phyloP scores from a whole-genome alignment of 2,888 invertebrate genomes.

The Sinelater perroti region DNA sequence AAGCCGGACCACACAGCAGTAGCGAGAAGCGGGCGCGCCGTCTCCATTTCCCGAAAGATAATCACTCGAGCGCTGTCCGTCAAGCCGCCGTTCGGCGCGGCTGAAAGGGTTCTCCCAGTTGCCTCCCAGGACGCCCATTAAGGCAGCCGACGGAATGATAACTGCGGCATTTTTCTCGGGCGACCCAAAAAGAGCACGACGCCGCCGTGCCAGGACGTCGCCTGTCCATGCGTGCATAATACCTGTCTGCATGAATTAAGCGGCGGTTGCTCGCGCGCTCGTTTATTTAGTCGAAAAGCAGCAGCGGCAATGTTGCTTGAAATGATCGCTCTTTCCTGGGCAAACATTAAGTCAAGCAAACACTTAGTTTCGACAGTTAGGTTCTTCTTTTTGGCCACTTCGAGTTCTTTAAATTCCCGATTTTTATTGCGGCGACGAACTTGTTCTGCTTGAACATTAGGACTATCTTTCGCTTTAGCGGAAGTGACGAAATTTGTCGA shows the following conservation, averaged over 20 bases:
- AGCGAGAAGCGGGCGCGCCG: slow-evolving; percentile 21
- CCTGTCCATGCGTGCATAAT: not conserved
- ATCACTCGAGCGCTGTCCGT: slow-evolving; percentile 23
- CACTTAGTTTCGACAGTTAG: not conserved
- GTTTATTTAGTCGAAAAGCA: slow-evolving; percentile 1
- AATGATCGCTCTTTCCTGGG: too few species aligned
- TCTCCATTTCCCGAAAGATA: slow-evolving; percentile 30
- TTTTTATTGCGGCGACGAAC: not conserved
- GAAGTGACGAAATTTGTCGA: too few species aligned
- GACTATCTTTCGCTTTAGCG: too few species aligned
- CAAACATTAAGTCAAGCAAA: too few species aligned
- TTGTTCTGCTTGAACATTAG: too few species aligned
- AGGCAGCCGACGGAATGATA: not conserved
- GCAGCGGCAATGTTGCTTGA: too few species aligned
- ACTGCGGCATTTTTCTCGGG: slow-evolving; percentile 7
- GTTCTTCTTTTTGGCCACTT: not conserved
- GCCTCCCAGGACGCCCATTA: slow-evolving; percentile 13
- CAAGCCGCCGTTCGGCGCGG: slow-evolving; percentile 16
- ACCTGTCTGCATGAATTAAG: slow-evolving; percentile 10
- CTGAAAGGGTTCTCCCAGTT: slow-evolving; percentile 26
- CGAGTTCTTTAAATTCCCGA: not conserved
- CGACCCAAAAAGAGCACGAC: not conserved
- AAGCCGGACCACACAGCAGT: slow-evolving; percentile 31
- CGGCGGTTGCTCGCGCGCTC: not conserved
- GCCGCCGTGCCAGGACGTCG: not conserved